Conservation (phyloP, 2,113 vertebrate species). For the Platichthys flesus region DNA sequence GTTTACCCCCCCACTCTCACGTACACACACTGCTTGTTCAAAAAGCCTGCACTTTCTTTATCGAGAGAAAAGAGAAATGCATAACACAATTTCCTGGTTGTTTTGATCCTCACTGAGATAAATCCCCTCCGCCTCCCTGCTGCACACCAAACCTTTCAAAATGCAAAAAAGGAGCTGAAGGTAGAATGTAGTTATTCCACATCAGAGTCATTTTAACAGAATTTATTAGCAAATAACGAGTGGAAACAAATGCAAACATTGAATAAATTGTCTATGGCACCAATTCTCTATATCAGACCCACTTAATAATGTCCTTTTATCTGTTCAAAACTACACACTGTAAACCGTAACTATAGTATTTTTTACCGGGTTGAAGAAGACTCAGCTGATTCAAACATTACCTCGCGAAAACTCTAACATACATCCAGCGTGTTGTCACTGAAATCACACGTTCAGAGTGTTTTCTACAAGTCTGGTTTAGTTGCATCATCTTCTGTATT, state of each 20-base stretch:
- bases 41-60: slow-evolving; percentile 4
- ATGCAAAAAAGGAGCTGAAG: not conserved
- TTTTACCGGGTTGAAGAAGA: too few relatives aligned
- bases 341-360: too few relatives aligned
- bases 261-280: too few relatives aligned
- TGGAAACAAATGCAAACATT: not conserved
- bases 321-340: too few relatives aligned
- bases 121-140: slow-evolving; percentile 1
- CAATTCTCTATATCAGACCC: too few relatives aligned
- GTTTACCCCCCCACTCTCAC: slow-evolving; percentile 33
- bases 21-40: slow-evolving; percentile 12
- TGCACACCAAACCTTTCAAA: not conserved
- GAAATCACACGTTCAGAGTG: too few relatives aligned
- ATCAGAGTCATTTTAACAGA: not conserved
- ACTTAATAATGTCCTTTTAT: too few relatives aligned
- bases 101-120: slow-evolving; percentile 30
- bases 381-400: too few relatives aligned
- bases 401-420: too few relatives aligned
- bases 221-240: too few relatives aligned
- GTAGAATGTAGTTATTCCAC: not conserved
- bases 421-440: too few relatives aligned
- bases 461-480: not conserved
- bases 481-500: not conserved
- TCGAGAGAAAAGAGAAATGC: slow-evolving; percentile 16
- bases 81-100: slow-evolving; percentile 52